Conservation (phyloP, 2,888 invertebrate genomes). For the Agonopterix arenella region DNA sequence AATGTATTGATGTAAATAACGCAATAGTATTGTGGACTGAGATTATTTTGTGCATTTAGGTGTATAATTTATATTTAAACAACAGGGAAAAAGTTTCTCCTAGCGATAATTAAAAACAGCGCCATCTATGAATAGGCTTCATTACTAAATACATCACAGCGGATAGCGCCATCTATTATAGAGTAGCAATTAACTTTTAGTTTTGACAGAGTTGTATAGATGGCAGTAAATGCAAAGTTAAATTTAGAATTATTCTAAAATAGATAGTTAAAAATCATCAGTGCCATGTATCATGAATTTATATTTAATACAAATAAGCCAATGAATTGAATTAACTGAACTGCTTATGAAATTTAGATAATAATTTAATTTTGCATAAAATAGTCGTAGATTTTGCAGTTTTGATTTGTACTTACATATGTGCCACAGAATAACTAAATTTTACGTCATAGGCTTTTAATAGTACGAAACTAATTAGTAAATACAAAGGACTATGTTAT, state of each 20-base stretch:
- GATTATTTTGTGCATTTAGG: conserved; percentile 69
- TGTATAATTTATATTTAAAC: conserved; percentile 33
- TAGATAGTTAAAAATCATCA: conserved; percentile 16
- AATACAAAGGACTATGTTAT: background rate
- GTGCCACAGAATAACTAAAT: no score
- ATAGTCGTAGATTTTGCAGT: conserved; percentile 14
- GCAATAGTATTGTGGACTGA: conserved; percentile 66
- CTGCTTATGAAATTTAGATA: background rate
- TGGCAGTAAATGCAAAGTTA: no score
- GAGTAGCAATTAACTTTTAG: conserved; percentile 19
- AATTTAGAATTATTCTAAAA: conserved; percentile 5
- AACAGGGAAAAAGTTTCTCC: conserved; percentile 4
- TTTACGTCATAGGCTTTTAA: no score
- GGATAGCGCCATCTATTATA: conserved; percentile 39
- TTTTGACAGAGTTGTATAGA: background rate
- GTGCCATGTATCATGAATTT: conserved; percentile 29
- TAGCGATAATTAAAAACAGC: background rate
- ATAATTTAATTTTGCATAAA: conserved; percentile 1
- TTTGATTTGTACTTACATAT: background rate
- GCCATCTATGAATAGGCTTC: background rate
- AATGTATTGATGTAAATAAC: conserved; percentile 47
- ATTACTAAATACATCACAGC: background rate
- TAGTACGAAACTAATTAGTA: no score
- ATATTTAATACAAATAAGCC: background rate
- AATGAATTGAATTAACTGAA: conserved; percentile 1